Conservation (phyloP, 64 coral and sea anemone genomes). For the Pocillopora verrucosa region DNA sequence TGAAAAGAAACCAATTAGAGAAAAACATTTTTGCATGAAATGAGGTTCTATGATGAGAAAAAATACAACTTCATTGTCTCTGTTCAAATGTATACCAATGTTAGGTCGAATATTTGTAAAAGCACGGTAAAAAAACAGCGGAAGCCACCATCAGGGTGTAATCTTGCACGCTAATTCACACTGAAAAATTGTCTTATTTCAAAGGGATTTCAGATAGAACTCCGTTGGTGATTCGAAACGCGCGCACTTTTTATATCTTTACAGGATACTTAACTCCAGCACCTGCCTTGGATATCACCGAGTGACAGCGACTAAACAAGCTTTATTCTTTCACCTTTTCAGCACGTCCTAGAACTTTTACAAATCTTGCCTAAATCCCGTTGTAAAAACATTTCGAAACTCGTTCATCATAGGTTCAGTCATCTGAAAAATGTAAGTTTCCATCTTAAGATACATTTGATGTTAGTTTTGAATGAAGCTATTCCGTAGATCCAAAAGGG, state of each 20-base stretch:
- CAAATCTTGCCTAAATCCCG: not conserved
- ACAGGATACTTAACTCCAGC: not conserved
- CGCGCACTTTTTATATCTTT: not conserved
- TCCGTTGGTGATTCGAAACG: not conserved
- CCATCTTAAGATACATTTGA: not conserved
- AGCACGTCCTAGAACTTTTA: not conserved
- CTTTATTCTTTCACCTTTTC: not conserved
- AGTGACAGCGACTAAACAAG: constrained; percentile 2
- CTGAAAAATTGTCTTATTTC: not conserved
- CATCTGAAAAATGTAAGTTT: not conserved
- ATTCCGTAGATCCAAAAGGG: not conserved
- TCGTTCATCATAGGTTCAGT: not conserved
- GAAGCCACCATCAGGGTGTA: not conserved
- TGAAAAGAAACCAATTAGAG: not conserved
- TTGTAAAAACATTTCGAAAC: not conserved
- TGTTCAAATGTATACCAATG: not conserved
- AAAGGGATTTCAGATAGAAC: not conserved
- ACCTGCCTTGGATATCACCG: not conserved
- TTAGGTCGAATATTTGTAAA: not conserved
- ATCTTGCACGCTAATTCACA: not conserved
- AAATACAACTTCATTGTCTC: not conserved
- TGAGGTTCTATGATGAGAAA: not conserved
- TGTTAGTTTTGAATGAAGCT: not conserved
- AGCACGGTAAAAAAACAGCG: not conserved
- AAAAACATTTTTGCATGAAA: not conserved